These are phyloP conservation scores for Rhegmatorhina hoffmannsi DNA, from an alignment of 2,113 vertebrate genomes.

Conservation along the genomic window DNA sequence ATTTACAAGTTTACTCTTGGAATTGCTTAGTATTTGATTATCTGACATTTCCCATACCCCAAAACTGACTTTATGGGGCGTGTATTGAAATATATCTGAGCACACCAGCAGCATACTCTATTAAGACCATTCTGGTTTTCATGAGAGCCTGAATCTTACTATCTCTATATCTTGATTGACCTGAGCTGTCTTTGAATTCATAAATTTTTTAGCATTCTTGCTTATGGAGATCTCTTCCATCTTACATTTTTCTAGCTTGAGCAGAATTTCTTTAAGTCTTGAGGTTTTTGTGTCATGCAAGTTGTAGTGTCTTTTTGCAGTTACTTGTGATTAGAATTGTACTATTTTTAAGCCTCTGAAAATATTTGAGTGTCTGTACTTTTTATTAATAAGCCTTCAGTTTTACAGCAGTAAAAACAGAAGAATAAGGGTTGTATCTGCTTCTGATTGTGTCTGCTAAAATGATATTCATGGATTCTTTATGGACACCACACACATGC, in stretches of 20 bases:
- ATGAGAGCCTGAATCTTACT: not conserved
- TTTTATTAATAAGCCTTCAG: not conserved
- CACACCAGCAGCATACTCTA: not conserved
- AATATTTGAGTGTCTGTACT: not conserved
- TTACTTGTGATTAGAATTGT: not conserved
- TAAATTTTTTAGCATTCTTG: not conserved
- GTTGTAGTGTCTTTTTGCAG: not conserved
- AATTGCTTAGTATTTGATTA: constrained; percentile 13
- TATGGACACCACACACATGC: no score
- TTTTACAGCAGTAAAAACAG: not conserved
- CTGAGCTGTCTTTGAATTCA: not conserved
- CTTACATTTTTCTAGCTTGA: not conserved
- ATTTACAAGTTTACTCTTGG: constrained; percentile 19
- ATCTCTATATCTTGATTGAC: not conserved
- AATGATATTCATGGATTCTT: not conserved
- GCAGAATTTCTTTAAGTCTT: not conserved
- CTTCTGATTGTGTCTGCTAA: not conserved
- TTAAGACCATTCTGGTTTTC: not conserved
- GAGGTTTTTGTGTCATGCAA: not conserved
- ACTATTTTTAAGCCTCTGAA: not conserved
- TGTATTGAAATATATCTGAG: not conserved
- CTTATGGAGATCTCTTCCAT: not conserved
- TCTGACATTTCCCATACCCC: not conserved
- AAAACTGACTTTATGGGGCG: not conserved
- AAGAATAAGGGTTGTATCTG: not conserved